These are phyloP conservation scores for Apaloderma vittatum DNA, from an alignment of 2,113 vertebrate species.

Conservation along the genomic window DNA sequence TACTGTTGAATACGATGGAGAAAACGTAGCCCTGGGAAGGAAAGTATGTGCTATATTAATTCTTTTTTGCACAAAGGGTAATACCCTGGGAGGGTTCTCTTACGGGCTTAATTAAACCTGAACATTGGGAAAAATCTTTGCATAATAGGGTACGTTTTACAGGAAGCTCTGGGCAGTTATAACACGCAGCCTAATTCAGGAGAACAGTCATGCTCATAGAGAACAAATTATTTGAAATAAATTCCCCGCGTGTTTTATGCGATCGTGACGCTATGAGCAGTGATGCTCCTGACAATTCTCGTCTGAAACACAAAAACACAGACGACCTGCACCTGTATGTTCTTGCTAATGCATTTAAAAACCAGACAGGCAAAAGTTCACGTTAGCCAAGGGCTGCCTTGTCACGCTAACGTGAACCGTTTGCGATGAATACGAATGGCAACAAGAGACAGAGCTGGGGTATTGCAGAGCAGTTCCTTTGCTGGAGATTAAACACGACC, in stretches of 20 bases:
- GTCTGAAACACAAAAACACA: not conserved
- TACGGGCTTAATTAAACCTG: not conserved
- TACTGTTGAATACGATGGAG: slow-evolving; percentile 88
- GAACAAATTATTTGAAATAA: not conserved
- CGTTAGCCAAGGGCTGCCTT: not conserved
- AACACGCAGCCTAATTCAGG: not conserved
- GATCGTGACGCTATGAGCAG: not conserved
- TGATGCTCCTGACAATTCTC: not conserved
- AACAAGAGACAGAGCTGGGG: not conserved
- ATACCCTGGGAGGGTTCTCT: not conserved
- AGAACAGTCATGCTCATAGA: not conserved
- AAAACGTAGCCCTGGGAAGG: slow-evolving; percentile 86
- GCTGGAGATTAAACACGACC: not conserved
- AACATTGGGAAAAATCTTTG: not conserved
- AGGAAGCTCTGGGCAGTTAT: not conserved
- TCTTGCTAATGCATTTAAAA: not conserved
- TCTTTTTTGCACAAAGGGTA: not conserved
- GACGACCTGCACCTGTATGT: accelerated
- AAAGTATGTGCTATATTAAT: not conserved
- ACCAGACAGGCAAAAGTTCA: not conserved
- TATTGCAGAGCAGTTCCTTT: not conserved
- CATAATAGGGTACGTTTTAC: not conserved
- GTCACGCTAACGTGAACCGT: not conserved
- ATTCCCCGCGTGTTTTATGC: not conserved
- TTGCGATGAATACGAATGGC: not conserved